Conservation (phyloP, 2,797 vertebrate genomes). For the Telmatherina bonti region DNA sequence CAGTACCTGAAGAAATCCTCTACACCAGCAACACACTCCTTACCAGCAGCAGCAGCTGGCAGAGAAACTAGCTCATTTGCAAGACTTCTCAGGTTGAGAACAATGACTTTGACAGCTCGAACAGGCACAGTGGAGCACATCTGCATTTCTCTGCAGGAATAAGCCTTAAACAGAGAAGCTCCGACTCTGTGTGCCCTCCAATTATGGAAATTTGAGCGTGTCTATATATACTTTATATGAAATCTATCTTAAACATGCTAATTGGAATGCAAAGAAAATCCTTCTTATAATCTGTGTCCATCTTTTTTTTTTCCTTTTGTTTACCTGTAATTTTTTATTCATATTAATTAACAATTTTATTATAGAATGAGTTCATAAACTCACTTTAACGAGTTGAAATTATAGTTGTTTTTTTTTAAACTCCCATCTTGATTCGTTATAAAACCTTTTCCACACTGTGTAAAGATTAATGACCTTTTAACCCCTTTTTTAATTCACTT, state of each 20-base stretch:
- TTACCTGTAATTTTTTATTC: conserved; percentile 4
- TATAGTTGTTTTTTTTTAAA: neutral
- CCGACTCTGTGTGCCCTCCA: conserved; percentile 61
- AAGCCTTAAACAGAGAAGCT: conserved; percentile 65
- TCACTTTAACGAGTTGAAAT: neutral
- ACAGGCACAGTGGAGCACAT: conserved; percentile 75
- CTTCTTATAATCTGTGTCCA: neutral
- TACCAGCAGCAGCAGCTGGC: conserved; percentile 59
- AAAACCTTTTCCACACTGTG: neutral
- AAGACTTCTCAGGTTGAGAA: conserved; percentile 75
- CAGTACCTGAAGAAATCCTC: conserved; percentile 54
- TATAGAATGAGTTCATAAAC: neutral
- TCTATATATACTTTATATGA: conserved; percentile 52
- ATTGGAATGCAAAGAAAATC: conserved; percentile 40
- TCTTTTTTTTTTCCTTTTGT: neutral
- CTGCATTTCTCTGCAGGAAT: conserved; percentile 74
- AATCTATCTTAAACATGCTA: conserved; percentile 36
- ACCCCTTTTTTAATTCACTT: neutral
- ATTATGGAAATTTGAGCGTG: conserved; percentile 72
- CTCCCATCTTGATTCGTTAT: neutral
- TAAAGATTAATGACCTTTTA: neutral
- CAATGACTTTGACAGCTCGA: conserved; percentile 79
- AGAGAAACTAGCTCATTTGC: conserved; percentile 76
- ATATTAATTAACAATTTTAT: neutral
- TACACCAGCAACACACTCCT: conserved; percentile 54